Base-by-base conservation (phyloP, 2,113 vertebrate species). In the Mus musculus region DNA sequence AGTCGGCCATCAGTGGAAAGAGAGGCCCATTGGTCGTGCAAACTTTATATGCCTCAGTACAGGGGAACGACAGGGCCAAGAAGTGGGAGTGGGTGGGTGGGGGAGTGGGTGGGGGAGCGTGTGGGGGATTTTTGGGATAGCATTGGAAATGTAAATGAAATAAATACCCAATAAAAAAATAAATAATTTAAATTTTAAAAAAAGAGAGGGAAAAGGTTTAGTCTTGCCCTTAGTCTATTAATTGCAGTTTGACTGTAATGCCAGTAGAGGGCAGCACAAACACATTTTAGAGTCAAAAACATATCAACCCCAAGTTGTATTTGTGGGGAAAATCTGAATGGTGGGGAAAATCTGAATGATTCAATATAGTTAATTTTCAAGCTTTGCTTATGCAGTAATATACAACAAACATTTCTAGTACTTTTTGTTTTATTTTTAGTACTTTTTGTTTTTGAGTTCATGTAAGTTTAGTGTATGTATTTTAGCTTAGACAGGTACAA, bases 181-280 rank as follows among this genome's bases (percentile, higher is more conserved):
- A 42, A 42, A 42, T 42, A 42, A 42, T 42, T 42, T 42, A 42
- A 42, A 42, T 42, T 42, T 42, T 42, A 42, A 42, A 42, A 42
- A 42, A 3, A 42, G 42, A 42, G 42, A 78, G 69, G 80, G 69
- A 63, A 61, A 71, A 59, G 52, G 54, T 96, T 54, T 93, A 65
- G 56, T 65, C 1, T 19, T 78, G 49, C 54, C 20, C 71, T 92
- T 94, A 96, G 14, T 82, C 30, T 92, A 61, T 63, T 69, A 92
- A 0, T 3, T 91, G 59, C 59, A 94, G 0, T 97, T 92, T 92
- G 92, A 59, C 80, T 7, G 30, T 93, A 33, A 33, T 84, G 71
- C 98, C 99, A 98, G 98, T 93, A 99, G 99, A 98, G 98, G 98
- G 99, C 99, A 99, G 95, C 98, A 98, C 92, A 98, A 97, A 95